These are phyloP conservation scores for Rhizomys pruinosus DNA, from an alignment of 2,113 vertebrate genomes.

Conservation along the genomic window DNA sequence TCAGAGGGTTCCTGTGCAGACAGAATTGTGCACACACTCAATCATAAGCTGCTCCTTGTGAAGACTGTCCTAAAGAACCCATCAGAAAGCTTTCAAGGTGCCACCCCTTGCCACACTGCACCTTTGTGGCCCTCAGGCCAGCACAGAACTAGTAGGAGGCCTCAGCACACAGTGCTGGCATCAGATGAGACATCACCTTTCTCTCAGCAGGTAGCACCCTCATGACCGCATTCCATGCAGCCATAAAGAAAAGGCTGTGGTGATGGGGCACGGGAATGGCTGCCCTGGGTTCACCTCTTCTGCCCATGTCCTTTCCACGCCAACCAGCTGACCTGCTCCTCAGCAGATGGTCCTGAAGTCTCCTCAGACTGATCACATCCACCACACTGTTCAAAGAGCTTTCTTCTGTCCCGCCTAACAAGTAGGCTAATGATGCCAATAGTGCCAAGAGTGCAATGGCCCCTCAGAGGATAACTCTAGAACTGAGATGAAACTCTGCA, in stretches of 20 bases:
- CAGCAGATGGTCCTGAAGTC: not conserved
- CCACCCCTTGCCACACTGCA: not conserved
- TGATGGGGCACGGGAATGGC: not conserved
- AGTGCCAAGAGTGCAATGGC: fast-evolving
- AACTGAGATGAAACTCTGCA: fast-evolving
- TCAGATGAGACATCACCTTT: no score
- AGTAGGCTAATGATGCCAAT: not conserved
- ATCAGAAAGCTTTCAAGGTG: not conserved
- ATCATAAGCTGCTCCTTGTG: not conserved
- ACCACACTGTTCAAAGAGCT: not conserved
- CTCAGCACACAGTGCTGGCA: fast-evolving
- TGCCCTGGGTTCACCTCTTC: not conserved
- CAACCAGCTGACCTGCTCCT: not conserved
- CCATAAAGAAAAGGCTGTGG: not conserved
- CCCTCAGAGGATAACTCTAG: not conserved
- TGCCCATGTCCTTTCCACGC: not conserved
- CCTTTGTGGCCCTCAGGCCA: not conserved
- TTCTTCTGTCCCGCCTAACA: not conserved
- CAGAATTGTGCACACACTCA: not conserved
- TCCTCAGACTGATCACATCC: not conserved
- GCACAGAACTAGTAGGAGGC: no score
- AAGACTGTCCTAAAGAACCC: not conserved
- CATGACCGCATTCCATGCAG: fast-evolving
- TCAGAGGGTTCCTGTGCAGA: no score
- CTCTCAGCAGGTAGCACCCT: not conserved